Conservation (phyloP, 2,888 invertebrate species). For the Dione juno region DNA sequence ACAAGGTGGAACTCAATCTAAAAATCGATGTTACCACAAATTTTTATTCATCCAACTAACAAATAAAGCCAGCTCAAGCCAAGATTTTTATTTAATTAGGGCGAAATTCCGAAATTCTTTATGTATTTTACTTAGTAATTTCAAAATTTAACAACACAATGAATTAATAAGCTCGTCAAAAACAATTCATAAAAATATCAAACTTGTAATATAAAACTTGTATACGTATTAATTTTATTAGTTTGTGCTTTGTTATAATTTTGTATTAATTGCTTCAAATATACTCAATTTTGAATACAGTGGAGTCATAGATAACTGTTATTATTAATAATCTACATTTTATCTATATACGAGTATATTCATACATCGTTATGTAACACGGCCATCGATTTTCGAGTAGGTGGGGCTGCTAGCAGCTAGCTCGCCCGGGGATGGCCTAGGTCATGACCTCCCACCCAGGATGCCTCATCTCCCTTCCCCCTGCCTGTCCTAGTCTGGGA, state of each 20-base stretch:
- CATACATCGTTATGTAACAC: constrained; percentile 9
- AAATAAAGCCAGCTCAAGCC: not conserved
- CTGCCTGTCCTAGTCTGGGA: not conserved
- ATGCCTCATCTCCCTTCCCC: constrained; percentile 20
- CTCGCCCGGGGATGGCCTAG: constrained; percentile 20
- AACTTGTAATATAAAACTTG: no score
- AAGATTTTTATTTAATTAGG: not conserved
- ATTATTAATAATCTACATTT: not conserved
- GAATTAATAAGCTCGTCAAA: not conserved
- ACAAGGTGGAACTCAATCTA: not conserved
- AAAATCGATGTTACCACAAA: not conserved
- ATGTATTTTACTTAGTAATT: not conserved
- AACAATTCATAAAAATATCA: no score
- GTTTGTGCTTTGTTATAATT: no score
- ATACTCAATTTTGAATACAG: no score
- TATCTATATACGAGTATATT: not conserved
- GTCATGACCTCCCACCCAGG: constrained; percentile 36
- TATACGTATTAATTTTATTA: no score
- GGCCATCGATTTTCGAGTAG: constrained; percentile 9
- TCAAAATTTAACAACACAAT: not conserved
- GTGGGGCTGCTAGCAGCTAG: constrained; percentile 8
- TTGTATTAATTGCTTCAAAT: no score
- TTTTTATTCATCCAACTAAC: not conserved
- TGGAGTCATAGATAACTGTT: not conserved
- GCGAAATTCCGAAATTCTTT: not conserved